Conservation (phyloP, 1,140 invertebrate species). For the Cherax quadricarinatus region DNA sequence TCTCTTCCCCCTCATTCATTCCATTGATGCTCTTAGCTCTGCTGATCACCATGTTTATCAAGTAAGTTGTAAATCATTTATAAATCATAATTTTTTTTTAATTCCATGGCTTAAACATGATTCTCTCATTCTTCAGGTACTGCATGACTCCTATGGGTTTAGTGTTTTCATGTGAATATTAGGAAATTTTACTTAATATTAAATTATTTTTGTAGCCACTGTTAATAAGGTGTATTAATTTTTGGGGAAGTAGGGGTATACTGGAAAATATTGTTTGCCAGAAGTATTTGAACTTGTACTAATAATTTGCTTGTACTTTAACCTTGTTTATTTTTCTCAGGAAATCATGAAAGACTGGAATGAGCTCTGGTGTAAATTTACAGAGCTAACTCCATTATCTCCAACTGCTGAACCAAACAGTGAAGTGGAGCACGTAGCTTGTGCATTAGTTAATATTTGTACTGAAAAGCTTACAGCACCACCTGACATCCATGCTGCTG, state of each 20-base stretch:
- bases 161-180: too few species aligned
- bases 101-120: too few species aligned
- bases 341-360: constrained; percentile 48
- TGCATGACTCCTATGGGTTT: too few species aligned
- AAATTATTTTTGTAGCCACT: too few species aligned
- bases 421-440: constrained; percentile 59
- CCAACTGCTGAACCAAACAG: constrained; percentile 61
- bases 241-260: too few species aligned
- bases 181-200: too few species aligned
- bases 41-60: not conserved
- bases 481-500: constrained; percentile 38
- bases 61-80: constrained; percentile 16
- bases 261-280: too few species aligned
- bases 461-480: constrained; percentile 17
- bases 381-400: constrained; percentile 34
- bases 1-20: constrained; percentile 67
- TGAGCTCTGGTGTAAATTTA: constrained; percentile 58
- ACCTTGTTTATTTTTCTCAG: constrained; percentile 14
- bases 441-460: constrained; percentile 22
- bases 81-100: not conserved
- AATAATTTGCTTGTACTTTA: too few species aligned
- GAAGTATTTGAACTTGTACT: too few species aligned
- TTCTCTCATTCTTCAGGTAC: too few species aligned
- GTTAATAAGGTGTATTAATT: too few species aligned
- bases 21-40: constrained; percentile 43